Base-by-base conservation (phyloP, 2,888 invertebrate species). In the Drosophila parthenogenetica region DNA sequence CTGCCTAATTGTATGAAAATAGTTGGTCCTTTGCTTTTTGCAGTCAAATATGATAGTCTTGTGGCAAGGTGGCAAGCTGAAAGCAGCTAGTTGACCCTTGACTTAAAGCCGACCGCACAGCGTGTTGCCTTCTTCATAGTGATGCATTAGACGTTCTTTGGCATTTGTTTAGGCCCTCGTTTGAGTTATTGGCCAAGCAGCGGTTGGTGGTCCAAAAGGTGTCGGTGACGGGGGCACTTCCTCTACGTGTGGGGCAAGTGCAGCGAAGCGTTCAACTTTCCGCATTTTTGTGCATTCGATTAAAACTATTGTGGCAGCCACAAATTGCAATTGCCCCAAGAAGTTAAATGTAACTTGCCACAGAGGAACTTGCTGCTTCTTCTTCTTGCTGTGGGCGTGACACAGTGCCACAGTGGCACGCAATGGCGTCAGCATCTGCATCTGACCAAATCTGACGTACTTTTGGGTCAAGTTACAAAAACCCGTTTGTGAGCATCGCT, bases 1-100 rank as follows among this genome's bases (percentile, higher is more conserved):
- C 54, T 73, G 83, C 77, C 86, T 90, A 89, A 90, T 90, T 89
- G 85, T 76, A 82, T 77, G 77, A 82, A 80, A 85, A 86, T 79
- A 79, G 77, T 89, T 83, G 68, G 74, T 77, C 77, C 75, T 82
- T 73, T 65, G 67, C 53, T 76, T 78, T 49, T 37, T 14, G 35
- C 55, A 14, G 42, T 54, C 63, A 66, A 73, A 73, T 83, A 70
- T 58, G 48, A 13, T 3, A 17, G 49, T 17, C 32, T 35, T 49
- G 35, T 35, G 39, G 39, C 39, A 39, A 39, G 39, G n/a, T 39
- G 39, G n/a, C 39, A 39, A 39, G n/a, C 13, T 1, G 35, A 37
- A 37, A 37, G 35, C n/a, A n/a, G 35, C 35, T 3, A 39, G 39
- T 39, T 39, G 39, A 14, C 43, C 35, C 35, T 35, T 43, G 43